These are phyloP conservation scores for Gallirallus australis DNA, from an alignment of 2,797 vertebrate species.

Conservation along the genomic window DNA sequence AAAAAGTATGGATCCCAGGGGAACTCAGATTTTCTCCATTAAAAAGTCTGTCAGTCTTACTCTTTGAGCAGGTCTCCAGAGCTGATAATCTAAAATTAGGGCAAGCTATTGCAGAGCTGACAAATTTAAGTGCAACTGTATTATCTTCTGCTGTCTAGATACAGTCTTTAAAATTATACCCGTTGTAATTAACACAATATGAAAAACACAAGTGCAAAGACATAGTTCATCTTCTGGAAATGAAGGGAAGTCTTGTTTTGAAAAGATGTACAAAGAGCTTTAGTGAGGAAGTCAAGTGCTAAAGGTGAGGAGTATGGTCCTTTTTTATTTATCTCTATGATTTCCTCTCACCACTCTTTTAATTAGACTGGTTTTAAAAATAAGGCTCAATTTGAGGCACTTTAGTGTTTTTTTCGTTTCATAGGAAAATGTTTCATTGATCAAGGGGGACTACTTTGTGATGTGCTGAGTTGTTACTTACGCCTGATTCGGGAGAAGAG, in stretches of 20 bases:
- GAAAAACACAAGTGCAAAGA: conserved; percentile 31
- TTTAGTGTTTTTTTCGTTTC: neutral
- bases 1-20: conserved; percentile 55
- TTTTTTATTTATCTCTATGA: neutral
- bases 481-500: neutral
- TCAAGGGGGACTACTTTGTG: neutral
- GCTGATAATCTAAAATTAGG: conserved; percentile 76
- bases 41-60: conserved; percentile 75
- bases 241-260: neutral
- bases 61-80: conserved; percentile 64
- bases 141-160: conserved; percentile 66
- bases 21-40: conserved; percentile 68
- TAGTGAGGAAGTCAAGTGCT: neutral
- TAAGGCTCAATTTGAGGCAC: neutral
- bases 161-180: conserved; percentile 70
- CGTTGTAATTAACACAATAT: conserved; percentile 66
- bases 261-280: neutral
- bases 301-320: neutral
- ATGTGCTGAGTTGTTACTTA: neutral
- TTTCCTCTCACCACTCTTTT: neutral
- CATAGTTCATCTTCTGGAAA: neutral
- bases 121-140: conserved; percentile 73
- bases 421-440: neutral
- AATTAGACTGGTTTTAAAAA: conserved; percentile 3
- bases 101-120: conserved; percentile 69